phyloP scores from a whole-genome alignment of 2,888 invertebrate genomes.

The Diarsia rubi region DNA sequence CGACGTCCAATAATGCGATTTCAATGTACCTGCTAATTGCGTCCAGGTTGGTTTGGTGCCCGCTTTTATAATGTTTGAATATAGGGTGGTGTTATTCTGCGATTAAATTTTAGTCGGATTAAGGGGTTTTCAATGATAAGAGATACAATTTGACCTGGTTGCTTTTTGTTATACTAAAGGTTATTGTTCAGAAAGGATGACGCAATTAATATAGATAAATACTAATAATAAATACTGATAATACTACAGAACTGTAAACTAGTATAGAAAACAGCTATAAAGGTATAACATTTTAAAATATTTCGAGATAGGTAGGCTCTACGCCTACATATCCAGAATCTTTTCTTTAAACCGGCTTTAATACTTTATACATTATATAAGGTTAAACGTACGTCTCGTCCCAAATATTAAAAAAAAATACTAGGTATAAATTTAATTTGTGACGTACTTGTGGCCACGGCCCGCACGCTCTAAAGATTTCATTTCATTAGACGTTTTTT shows the following conservation, averaged over 20 bases:
- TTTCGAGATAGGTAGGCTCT: too few relatives aligned
- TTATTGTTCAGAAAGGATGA: not conserved
- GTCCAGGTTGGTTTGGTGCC: conserved; percentile 73
- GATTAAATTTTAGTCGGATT: not conserved
- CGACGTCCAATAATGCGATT: conserved; percentile 82
- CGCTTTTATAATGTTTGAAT: conserved; percentile 63
- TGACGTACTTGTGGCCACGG: too few relatives aligned
- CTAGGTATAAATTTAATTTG: too few relatives aligned
- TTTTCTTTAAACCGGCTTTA: not conserved
- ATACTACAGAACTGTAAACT: not conserved
- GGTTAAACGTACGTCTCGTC: too few relatives aligned
- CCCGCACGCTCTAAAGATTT: too few relatives aligned
- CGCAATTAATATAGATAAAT: too few relatives aligned
- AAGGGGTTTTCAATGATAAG: not conserved
- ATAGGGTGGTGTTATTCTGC: conserved; percentile 63
- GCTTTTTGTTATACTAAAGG: not conserved
- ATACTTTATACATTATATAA: too few relatives aligned
- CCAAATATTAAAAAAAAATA: too few relatives aligned
- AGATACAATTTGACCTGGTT: not conserved
- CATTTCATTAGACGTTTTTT: too few relatives aligned
- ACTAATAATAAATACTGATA: too few relatives aligned
- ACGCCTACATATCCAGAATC: not conserved
- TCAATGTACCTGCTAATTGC: conserved; percentile 85
- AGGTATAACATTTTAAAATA: not conserved
- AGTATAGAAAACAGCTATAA: not conserved